Evolutionary conservation across 2,888 invertebrate species (phyloP).

Genomic region (Eilema caniola): DNA sequence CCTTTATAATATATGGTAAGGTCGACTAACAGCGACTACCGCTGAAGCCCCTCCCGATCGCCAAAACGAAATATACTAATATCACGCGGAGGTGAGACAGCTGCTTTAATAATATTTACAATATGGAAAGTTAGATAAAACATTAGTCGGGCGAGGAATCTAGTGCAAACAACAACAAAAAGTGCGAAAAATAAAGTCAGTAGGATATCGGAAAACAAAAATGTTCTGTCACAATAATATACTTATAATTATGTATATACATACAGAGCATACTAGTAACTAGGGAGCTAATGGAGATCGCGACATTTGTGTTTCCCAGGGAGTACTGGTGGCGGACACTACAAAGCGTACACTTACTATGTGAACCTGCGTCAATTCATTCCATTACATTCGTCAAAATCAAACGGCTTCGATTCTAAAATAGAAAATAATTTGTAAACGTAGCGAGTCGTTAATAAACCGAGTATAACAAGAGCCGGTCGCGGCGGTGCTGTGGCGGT

Average conservation of each 20-base stretch:
- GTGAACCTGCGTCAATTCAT: conserved; percentile 7
- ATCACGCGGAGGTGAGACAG: not conserved
- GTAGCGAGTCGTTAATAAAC: not conserved
- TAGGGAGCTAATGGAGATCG: not conserved
- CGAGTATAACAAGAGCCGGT: not conserved
- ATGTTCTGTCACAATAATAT: not conserved
- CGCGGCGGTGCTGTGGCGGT: not conserved
- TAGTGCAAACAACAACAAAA: conserved; percentile 15
- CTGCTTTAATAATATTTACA: not conserved
- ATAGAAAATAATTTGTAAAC: not conserved
- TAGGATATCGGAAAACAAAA: conserved; percentile 8
- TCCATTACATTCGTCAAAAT: not conserved
- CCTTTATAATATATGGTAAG: not conserved
- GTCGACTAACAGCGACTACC: not conserved
- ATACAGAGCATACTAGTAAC: not conserved
- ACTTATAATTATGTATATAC: too few species aligned
- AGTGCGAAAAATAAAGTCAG: conserved; percentile 12
- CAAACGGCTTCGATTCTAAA: not conserved
- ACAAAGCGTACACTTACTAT: not conserved
- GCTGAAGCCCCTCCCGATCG: too few species aligned
- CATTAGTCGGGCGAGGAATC: conserved; percentile 9
- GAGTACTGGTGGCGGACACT: not conserved
- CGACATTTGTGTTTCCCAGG: conserved; percentile 5
- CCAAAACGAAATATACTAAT: not conserved
- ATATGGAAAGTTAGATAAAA: not conserved